These are phyloP conservation scores for Oryzias melastigma DNA, from an alignment of 2,113 vertebrate genomes.

Conservation along the genomic window DNA sequence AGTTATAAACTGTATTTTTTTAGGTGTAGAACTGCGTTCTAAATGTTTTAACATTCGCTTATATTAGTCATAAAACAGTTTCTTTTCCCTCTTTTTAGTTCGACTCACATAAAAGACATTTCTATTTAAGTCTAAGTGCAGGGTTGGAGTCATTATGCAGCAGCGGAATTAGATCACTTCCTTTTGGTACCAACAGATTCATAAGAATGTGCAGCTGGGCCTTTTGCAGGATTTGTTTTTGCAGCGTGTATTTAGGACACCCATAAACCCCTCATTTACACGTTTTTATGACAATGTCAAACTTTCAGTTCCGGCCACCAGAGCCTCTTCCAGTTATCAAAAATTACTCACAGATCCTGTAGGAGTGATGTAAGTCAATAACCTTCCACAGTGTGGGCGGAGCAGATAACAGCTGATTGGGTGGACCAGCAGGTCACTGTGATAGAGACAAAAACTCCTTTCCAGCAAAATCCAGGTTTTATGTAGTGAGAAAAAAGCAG, in stretches of 20 bases:
- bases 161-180: no score
- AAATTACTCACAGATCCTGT: background rate
- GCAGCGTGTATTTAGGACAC: background rate
- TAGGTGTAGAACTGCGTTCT: no score
- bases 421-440: constrained; percentile 10
- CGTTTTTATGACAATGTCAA: background rate
- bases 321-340: background rate
- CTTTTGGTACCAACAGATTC: no score
- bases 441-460: background rate
- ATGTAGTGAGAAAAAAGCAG: background rate
- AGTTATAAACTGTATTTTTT: no score
- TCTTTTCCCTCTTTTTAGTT: no score
- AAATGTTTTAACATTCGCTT: no score
- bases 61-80: no score
- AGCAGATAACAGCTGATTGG: constrained; percentile 21
- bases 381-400: constrained; percentile 15
- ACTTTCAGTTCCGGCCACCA: background rate
- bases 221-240: background rate
- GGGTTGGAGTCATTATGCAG: no score
- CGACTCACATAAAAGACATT: no score
- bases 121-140: no score
- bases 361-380: background rate
- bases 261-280: background rate
- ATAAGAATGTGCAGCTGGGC: no score
- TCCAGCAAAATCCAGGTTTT: background rate